These are phyloP conservation scores for Trialeurodes vaporariorum DNA, from an alignment of 1,140 invertebrate species.

Conservation along the genomic window DNA sequence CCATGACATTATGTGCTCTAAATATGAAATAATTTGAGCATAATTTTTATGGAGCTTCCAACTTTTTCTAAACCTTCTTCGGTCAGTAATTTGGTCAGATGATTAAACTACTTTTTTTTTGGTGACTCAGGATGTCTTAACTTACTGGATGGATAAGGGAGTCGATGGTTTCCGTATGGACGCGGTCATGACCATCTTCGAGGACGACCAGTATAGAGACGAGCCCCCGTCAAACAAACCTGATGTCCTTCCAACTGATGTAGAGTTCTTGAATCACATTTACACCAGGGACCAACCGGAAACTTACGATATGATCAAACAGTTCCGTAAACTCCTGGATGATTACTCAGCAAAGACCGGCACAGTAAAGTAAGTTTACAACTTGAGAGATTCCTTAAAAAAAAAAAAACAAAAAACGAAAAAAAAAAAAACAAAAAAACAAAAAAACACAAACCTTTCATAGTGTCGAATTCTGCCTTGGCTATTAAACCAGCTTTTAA, in stretches of 20 bases:
- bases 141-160: conserved; percentile 51
- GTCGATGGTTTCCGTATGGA: conserved; percentile 58
- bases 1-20: too few relatives aligned
- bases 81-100: too few relatives aligned
- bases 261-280: conserved; percentile 44
- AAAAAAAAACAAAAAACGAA: too few relatives aligned
- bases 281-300: conserved; percentile 43
- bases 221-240: conserved; percentile 27
- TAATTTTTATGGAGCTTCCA: too few relatives aligned
- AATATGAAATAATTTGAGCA: too few relatives aligned
- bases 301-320: conserved; percentile 18
- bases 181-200: conserved; percentile 39
- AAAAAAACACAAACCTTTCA: not conserved
- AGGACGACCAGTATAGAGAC: conserved; percentile 32
- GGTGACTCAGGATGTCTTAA: conserved; percentile 38
- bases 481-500: not conserved
- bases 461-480: not conserved
- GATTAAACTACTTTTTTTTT: too few relatives aligned
- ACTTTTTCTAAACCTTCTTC: too few relatives aligned
- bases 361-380: not conserved
- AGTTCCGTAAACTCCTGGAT: not conserved
- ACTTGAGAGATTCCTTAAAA: not conserved
- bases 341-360: not conserved
- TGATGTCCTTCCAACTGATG: conserved; percentile 22
- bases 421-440: too few relatives aligned